Conservation (phyloP, 2,113 vertebrate species). For the Xyliphius kryptos region DNA sequence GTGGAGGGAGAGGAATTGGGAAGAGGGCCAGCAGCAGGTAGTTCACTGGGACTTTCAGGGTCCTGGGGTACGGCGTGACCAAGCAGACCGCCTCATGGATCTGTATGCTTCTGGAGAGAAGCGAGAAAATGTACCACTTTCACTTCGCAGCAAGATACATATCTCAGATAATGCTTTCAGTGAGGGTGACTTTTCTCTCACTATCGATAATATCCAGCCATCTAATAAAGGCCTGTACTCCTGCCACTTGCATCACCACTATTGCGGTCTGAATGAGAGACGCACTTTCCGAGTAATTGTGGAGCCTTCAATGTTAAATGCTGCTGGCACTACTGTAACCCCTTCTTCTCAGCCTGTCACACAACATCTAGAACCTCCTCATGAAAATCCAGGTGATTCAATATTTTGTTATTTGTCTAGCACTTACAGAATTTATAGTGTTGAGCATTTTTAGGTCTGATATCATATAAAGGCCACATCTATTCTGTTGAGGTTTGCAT, state of each 20-base stretch:
- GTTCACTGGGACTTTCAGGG: conserved; percentile 92
- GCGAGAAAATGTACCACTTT: conserved; percentile 74
- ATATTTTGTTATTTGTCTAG: neutral
- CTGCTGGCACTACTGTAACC: conserved; percentile 40
- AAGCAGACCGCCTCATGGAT: conserved; percentile 83
- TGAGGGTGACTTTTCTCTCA: conserved; percentile 83
- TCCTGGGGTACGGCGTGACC: conserved; percentile 81
- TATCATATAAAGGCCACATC: too few relatives aligned
- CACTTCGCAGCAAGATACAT: conserved; percentile 74
- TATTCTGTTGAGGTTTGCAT: too few relatives aligned
- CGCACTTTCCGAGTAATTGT: conserved; percentile 77
- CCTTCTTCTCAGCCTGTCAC: conserved; percentile 43
- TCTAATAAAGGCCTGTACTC: conserved; percentile 83
- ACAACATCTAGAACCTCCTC: neutral
- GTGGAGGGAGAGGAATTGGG: conserved; percentile 80
- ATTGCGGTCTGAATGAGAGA: conserved; percentile 88
- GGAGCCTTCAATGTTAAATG: conserved; percentile 47
- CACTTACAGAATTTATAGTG: too few relatives aligned
- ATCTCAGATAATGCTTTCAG: conserved; percentile 74
- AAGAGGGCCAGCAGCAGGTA: conserved; percentile 91
- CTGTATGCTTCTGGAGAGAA: conserved; percentile 87
- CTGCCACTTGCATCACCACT: conserved; percentile 93
- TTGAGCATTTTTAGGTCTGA: too few relatives aligned
- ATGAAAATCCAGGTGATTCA: conserved; percentile 50
- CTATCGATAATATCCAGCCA: conserved; percentile 63